Percentiles rank a stretch among this genome's conserved stretches.
Conservation (phyloP, 2,888 invertebrate species). For the Boloria euphrosyne region DNA sequence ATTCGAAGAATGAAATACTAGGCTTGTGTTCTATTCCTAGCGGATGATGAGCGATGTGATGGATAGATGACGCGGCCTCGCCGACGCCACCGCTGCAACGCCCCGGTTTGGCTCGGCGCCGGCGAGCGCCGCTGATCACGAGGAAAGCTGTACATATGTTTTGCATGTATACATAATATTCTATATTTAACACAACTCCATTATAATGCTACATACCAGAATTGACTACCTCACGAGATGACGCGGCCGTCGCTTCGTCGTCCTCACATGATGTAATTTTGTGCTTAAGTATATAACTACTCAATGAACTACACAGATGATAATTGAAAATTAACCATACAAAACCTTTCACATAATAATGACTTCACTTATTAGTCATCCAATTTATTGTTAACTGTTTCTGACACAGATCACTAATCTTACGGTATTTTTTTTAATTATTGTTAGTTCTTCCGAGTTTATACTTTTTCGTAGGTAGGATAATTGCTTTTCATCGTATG, state of each 20-base stretch:
- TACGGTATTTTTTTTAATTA: neutral
- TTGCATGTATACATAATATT: constrained; percentile 36
- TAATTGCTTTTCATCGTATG: neutral
- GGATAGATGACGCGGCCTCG: constrained; percentile 77
- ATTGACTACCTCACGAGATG: constrained; percentile 55
- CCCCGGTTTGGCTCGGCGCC: constrained; percentile 57
- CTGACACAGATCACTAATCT: neutral
- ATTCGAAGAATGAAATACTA: constrained; percentile 74
- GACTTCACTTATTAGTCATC: neutral
- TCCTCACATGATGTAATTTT: constrained; percentile 63
- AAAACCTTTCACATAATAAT: neutral
- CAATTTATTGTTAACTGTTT: neutral
- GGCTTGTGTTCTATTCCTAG: constrained; percentile 71
- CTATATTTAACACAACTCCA: constrained; percentile 49
- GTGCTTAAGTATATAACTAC: constrained; percentile 47
- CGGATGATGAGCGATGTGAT: constrained; percentile 72
- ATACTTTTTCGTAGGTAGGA: neutral
- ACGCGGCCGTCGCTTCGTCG: constrained; percentile 53
- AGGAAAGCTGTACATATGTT: constrained; percentile 48
- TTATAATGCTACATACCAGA: constrained; percentile 53
- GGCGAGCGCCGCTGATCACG: constrained; percentile 53
- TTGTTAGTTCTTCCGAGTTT: neutral
- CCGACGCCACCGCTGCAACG: constrained; percentile 49
- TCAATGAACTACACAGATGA: constrained; percentile 48
- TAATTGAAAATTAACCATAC: neutral